These are phyloP conservation scores for Zeugodacus cucurbitae DNA, from an alignment of 1,140 invertebrate species.

Conservation along the genomic window DNA sequence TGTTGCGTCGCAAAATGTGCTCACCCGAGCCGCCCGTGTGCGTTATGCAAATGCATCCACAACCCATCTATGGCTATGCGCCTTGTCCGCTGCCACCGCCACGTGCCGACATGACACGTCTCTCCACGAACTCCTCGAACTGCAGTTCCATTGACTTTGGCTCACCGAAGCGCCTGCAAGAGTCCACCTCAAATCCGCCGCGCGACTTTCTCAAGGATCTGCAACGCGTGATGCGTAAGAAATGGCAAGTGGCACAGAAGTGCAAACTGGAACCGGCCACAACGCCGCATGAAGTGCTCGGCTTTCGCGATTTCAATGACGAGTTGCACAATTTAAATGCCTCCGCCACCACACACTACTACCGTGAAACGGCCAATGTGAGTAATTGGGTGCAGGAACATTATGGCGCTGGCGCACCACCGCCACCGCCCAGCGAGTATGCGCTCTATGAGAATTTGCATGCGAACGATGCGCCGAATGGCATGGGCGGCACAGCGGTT, in stretches of 20 bases:
- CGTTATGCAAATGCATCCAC: constrained; percentile 40
- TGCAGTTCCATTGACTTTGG: constrained; percentile 50
- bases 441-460: constrained; percentile 66
- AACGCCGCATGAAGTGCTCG: constrained; percentile 89
- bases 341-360: constrained; percentile 65
- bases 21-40: constrained; percentile 56
- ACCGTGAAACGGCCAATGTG: constrained; percentile 84
- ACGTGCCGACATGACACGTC: constrained; percentile 76
- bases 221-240: constrained; percentile 91
- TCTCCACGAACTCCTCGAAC: constrained; percentile 56
- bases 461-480: constrained; percentile 46
- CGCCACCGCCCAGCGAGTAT: constrained; percentile 51
- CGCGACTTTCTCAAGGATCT: constrained; percentile 87
- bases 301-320: constrained; percentile 78
- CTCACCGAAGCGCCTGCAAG: constrained; percentile 80
- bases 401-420: constrained; percentile 71
- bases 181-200: constrained; percentile 80
- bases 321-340: constrained; percentile 59
- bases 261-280: constrained; percentile 86
- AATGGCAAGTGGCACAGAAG: constrained; percentile 93
- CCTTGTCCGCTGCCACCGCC: constrained; percentile 76
- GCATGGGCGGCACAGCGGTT: constrained; percentile 45
- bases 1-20: constrained; percentile 64
- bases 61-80: constrained; percentile 46
- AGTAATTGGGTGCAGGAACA: constrained; percentile 92